Percentiles rank a stretch among this genome's conserved stretches.
These are phyloP conservation scores for Jordanella pulchra DNA, from an alignment of 2,797 vertebrate genomes.

Conservation along the genomic window DNA sequence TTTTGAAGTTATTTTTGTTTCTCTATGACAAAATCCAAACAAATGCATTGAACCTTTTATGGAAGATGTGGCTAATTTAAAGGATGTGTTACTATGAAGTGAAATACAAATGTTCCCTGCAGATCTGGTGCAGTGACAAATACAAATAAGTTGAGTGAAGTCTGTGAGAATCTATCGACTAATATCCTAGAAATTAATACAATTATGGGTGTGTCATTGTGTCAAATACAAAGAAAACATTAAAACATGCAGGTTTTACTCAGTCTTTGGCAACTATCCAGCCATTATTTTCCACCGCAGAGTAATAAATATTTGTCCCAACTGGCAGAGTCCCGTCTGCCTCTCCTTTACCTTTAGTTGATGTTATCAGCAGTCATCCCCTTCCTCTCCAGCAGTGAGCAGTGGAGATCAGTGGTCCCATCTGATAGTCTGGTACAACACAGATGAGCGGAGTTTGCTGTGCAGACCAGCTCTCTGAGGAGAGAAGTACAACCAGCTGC, in stretches of 20 bases:
- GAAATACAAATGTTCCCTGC: slow-evolving; percentile 8
- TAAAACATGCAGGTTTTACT: not conserved
- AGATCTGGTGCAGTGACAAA: slow-evolving; percentile 38
- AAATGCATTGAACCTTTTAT: not conserved
- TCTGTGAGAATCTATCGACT: not conserved
- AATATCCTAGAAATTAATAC: not conserved
- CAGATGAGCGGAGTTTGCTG: not conserved
- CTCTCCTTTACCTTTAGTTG: slow-evolving; percentile 44
- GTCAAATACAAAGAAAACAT: not conserved
- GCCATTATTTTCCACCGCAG: not conserved
- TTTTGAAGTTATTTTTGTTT: not conserved
- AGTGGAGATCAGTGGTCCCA: slow-evolving; percentile 7
- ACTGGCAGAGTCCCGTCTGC: slow-evolving; percentile 15
- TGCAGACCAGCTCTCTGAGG: slow-evolving; percentile 16
- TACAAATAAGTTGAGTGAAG: slow-evolving; percentile 46
- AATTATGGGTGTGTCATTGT: not conserved
- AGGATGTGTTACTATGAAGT: not conserved
- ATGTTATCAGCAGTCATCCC: slow-evolving; percentile 11
- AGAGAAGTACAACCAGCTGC: slow-evolving; percentile 45
- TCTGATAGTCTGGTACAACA: not conserved
- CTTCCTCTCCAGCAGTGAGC: slow-evolving; percentile 18
- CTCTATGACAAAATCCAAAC: not conserved
- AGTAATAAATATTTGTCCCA: slow-evolving; percentile 22
- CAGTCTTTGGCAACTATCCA: not conserved
- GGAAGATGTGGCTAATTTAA: not conserved